Percentiles rank a stretch among this genome's conserved stretches.
These are phyloP conservation scores for Ophioninae sp. DNA, from an alignment of 2,888 invertebrate species.

Conservation along the genomic window DNA sequence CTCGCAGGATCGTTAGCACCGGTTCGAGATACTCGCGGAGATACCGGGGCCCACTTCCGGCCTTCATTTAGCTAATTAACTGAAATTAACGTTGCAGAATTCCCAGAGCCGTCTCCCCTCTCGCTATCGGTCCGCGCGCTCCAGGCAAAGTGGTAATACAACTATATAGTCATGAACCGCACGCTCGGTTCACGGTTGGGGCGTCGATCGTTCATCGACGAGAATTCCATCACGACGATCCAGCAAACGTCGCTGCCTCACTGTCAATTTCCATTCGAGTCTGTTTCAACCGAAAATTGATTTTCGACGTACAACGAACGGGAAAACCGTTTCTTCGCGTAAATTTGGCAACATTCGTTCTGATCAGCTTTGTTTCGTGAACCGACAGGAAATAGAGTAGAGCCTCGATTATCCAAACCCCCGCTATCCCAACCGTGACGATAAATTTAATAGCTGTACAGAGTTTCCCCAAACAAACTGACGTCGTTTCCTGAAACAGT, in stretches of 20 bases:
- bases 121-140: slow-evolving; percentile 5
- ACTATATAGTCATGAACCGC: slow-evolving; percentile 23
- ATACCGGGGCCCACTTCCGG: slow-evolving; percentile 61
- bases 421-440: no score
- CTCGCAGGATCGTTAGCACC: slow-evolving; percentile 60
- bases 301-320: background rate
- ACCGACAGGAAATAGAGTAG: background rate
- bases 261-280: background rate
- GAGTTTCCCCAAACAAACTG: no score
- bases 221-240: slow-evolving; percentile 37
- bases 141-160: slow-evolving; percentile 21
- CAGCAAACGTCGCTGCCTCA: background rate
- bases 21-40: slow-evolving; percentile 60
- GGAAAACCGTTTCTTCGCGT: background rate
- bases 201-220: slow-evolving; percentile 33
- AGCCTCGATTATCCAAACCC: background rate
- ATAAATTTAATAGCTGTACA: no score
- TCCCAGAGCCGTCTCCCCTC: slow-evolving; percentile 46
- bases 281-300: background rate
- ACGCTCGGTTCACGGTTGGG: slow-evolving; percentile 50
- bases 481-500: no score
- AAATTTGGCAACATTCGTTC: background rate
- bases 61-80: slow-evolving; percentile 63
- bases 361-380: background rate
- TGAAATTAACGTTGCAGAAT: slow-evolving; percentile 64